Conservation (phyloP, 2,797 vertebrate genomes). For the Novumbra hubbsi region DNA sequence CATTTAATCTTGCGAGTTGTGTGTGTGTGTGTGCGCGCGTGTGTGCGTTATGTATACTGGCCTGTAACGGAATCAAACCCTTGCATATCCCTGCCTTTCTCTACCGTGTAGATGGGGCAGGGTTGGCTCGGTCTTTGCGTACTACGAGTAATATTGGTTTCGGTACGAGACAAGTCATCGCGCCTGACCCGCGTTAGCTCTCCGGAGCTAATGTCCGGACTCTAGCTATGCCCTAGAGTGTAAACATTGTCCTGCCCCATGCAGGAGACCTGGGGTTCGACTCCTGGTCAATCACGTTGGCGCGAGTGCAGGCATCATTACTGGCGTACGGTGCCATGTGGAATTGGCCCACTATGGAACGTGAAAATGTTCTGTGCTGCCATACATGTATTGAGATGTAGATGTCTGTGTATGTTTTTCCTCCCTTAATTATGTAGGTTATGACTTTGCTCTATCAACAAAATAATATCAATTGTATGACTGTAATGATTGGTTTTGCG, state of each 20-base stretch:
- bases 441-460: slow-evolving; percentile 70
- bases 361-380: slow-evolving; percentile 76
- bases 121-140: slow-evolving; percentile 21
- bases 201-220: background rate
- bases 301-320: slow-evolving; percentile 31
- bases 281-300: background rate
- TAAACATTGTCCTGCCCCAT: background rate
- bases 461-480: slow-evolving; percentile 67
- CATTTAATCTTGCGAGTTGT: slow-evolving; percentile 13
- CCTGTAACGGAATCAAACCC: slow-evolving; percentile 21
- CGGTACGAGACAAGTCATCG: background rate
- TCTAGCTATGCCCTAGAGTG: too few species aligned
- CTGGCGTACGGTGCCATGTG: slow-evolving; percentile 56
- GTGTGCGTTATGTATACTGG: background rate
- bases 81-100: slow-evolving; percentile 44
- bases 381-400: slow-evolving; percentile 75
- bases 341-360: slow-evolving; percentile 74
- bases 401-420: slow-evolving; percentile 72
- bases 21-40: slow-evolving; percentile 5
- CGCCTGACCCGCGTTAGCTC: background rate
- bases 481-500: slow-evolving; percentile 44
- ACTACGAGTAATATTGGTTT: background rate
- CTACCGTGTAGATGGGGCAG: slow-evolving; percentile 59
- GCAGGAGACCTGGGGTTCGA: background rate
- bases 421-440: slow-evolving; percentile 68